These are phyloP conservation scores for Diplolepis rosae DNA, from an alignment of 2,888 invertebrate species.

Conservation along the genomic window DNA sequence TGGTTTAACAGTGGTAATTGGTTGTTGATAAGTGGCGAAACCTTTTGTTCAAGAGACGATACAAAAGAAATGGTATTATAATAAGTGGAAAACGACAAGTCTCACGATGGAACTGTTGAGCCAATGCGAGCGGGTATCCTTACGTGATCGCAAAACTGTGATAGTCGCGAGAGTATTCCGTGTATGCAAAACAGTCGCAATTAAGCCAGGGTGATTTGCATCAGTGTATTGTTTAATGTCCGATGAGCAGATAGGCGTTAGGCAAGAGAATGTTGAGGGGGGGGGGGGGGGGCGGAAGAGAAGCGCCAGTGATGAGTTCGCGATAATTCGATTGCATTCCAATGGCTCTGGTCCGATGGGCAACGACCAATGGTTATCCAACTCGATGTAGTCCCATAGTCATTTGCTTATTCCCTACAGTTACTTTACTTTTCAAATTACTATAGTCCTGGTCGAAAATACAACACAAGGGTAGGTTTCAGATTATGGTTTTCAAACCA, in stretches of 20 bases:
- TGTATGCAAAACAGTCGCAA: constrained; percentile 59
- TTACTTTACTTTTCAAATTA: constrained; percentile 29
- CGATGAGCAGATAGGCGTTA: constrained; percentile 40
- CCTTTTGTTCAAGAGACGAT: no score
- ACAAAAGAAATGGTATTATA: no score
- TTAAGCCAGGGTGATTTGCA: constrained; percentile 57
- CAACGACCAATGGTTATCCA: constrained; percentile 40
- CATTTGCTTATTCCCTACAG: constrained; percentile 9
- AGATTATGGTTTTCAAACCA: no score
- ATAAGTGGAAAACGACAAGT: neutral
- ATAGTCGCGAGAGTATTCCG: constrained; percentile 57
- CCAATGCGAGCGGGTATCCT: constrained; percentile 19
- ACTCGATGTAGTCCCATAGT: constrained; percentile 36
- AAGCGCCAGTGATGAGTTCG: constrained; percentile 50
- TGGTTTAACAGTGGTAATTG: no score
- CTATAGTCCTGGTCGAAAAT: neutral
- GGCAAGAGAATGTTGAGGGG: constrained; percentile 33
- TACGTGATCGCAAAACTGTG: constrained; percentile 47
- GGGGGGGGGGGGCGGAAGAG: constrained; percentile 35
- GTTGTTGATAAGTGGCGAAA: no score
- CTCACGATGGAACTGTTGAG: neutral
- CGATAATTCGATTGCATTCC: constrained; percentile 57
- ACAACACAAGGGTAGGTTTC: neutral
- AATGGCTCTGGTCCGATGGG: constrained; percentile 41
- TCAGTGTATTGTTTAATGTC: constrained; percentile 56